A percentile compares a stretch with the other conserved stretches of the same genome.
phyloP scores from a whole-genome alignment of 2,888 invertebrate genomes.

The Aporophyla nigra region DNA sequence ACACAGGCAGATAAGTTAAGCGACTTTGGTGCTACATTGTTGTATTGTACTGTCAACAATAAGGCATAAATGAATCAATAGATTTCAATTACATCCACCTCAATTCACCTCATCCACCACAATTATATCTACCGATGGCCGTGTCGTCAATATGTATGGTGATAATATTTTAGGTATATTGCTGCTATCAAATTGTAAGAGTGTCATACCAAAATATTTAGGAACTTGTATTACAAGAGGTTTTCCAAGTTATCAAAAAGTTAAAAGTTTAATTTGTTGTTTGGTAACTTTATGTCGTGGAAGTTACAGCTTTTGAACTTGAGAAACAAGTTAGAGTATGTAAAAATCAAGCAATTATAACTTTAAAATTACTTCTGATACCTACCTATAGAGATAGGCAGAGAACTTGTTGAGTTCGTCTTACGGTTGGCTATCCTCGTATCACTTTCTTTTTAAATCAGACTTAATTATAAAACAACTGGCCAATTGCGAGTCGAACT shows the following conservation, averaged over 20 bases:
- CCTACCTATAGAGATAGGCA: neutral
- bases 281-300: conserved; percentile 28
- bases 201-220: neutral
- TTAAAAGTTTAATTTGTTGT: conserved; percentile 42
- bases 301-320: conserved; percentile 38
- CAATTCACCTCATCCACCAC: too few species aligned
- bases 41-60: neutral
- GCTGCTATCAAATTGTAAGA: neutral
- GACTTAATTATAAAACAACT: too few species aligned
- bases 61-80: too few species aligned
- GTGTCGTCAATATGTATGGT: too few species aligned
- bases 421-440: neutral
- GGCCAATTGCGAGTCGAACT: too few species aligned
- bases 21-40: neutral
- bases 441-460: too few species aligned
- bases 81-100: too few species aligned
- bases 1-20: neutral
- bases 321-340: conserved; percentile 18
- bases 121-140: too few species aligned
- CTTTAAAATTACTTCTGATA: conserved; percentile 34
- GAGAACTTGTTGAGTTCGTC: neutral
- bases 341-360: conserved; percentile 45
- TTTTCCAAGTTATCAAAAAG: conserved; percentile 28
- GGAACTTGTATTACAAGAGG: neutral
- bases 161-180: too few species aligned